Evolutionary conservation across 2,797 vertebrate species (phyloP).

Genomic region (Ficedula albicollis): DNA sequence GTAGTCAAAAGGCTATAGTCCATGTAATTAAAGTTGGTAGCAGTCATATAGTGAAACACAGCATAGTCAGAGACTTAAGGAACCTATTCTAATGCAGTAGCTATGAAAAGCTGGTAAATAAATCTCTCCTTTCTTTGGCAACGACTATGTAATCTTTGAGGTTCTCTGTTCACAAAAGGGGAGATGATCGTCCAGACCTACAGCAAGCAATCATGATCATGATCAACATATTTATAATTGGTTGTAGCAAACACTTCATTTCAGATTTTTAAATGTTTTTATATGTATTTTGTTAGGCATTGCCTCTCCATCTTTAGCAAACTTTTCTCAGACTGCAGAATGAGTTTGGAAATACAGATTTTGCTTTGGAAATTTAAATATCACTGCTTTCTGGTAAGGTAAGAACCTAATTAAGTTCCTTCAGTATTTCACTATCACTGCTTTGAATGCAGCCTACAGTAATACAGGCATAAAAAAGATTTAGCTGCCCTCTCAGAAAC

Average conservation of each 20-base stretch:
- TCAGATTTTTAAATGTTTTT: not conserved
- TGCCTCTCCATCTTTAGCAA: not conserved
- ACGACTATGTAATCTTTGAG: not conserved
- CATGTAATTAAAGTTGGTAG: not conserved
- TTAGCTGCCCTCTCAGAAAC: not conserved
- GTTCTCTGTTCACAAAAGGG: not conserved
- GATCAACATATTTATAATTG: not conserved
- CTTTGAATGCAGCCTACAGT: not conserved
- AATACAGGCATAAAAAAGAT: not conserved
- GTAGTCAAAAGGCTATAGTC: not conserved
- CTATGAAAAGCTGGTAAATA: not conserved
- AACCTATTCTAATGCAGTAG: not conserved
- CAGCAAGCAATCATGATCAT: not conserved
- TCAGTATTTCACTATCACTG: not conserved
- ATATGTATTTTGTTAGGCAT: not conserved
- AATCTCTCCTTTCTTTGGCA: not conserved
- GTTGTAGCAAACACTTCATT: not conserved
- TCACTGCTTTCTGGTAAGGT: not conserved
- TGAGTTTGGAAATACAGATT: not conserved
- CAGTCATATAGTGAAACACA: not conserved
- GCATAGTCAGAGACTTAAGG: not conserved
- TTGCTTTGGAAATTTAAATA: not conserved
- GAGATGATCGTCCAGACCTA: not conserved
- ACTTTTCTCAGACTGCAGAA: not conserved
- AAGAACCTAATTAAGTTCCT: not conserved